A percentile compares a stretch with the other conserved stretches of the same genome.
phyloP scores from a whole-genome alignment of 2,888 invertebrate genomes.

The Epirrhoe alternata region DNA sequence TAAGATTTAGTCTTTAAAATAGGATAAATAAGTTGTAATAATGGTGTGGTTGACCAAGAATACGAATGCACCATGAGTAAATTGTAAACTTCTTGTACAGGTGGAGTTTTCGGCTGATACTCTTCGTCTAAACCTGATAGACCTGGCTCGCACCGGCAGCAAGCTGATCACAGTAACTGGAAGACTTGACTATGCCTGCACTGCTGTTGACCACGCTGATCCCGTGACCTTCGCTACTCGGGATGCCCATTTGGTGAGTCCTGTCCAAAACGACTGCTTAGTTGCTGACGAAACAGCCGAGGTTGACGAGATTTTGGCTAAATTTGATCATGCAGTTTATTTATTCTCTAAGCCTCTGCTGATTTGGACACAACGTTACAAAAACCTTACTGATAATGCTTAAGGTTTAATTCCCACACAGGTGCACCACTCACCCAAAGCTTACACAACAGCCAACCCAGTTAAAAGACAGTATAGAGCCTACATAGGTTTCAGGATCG shows the following conservation, averaged over 20 bases:
- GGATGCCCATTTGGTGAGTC: conserved; percentile 94
- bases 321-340: neutral
- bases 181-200: conserved; percentile 94
- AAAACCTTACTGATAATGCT: conserved; percentile 36
- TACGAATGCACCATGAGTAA: neutral
- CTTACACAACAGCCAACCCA: conserved; percentile 30
- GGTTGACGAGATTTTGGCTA: conserved; percentile 4
- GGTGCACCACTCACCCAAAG: conserved; percentile 27
- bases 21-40: too few species aligned
- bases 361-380: conserved; percentile 24
- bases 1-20: too few species aligned
- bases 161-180: conserved; percentile 93
- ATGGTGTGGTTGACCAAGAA: too few species aligned
- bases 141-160: conserved; percentile 93
- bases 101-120: conserved; percentile 97
- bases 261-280: conserved; percentile 41
- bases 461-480: conserved; percentile 30
- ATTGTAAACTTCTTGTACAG: conserved; percentile 72
- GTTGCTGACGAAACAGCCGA: conserved; percentile 31
- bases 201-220: conserved; percentile 93
- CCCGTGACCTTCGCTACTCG: conserved; percentile 96
- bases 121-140: conserved; percentile 93
- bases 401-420: conserved; percentile 36
- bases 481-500: conserved; percentile 31
- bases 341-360: conserved; percentile 18